Evolutionary conservation across 2,888 invertebrate species (phyloP).

Genomic region (Heliconius aoede): DNA sequence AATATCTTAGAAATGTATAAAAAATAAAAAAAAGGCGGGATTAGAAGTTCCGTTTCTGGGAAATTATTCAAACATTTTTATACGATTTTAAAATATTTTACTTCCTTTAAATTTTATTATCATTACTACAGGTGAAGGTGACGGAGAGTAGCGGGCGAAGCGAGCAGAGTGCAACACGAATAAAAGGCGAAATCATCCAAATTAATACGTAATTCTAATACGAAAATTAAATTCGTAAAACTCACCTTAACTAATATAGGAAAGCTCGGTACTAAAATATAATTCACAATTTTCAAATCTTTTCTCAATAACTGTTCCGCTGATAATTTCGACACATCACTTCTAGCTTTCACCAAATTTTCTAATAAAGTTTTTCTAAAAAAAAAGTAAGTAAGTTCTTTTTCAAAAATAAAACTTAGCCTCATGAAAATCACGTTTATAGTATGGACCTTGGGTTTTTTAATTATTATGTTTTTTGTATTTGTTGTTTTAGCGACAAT

Average conservation of each 20-base stretch:
- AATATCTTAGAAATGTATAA: too few relatives aligned
- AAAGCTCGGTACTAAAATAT: conserved; percentile 79
- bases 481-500: too few relatives aligned
- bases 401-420: too few relatives aligned
- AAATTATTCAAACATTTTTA: too few relatives aligned
- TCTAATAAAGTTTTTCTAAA: conserved; percentile 62
- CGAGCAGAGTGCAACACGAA: background rate
- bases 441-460: too few relatives aligned
- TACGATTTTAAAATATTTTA: too few relatives aligned
- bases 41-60: too few relatives aligned
- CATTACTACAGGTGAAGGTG: background rate
- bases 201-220: background rate
- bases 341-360: conserved; percentile 85
- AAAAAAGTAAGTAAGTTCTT: too few relatives aligned
- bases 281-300: conserved; percentile 88
- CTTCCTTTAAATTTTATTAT: background rate
- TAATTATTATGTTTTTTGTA: too few relatives aligned
- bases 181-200: background rate
- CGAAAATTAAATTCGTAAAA: conserved; percentile 9
- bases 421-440: too few relatives aligned
- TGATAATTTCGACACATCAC: conserved; percentile 86
- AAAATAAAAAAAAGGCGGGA: too few relatives aligned
- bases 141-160: background rate
- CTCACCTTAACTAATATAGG: conserved; percentile 86
- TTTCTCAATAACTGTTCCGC: conserved; percentile 88